These are phyloP conservation scores for Hyperoodon ampullatus DNA, from an alignment of 2,113 vertebrate genomes.

Conservation along the genomic window DNA sequence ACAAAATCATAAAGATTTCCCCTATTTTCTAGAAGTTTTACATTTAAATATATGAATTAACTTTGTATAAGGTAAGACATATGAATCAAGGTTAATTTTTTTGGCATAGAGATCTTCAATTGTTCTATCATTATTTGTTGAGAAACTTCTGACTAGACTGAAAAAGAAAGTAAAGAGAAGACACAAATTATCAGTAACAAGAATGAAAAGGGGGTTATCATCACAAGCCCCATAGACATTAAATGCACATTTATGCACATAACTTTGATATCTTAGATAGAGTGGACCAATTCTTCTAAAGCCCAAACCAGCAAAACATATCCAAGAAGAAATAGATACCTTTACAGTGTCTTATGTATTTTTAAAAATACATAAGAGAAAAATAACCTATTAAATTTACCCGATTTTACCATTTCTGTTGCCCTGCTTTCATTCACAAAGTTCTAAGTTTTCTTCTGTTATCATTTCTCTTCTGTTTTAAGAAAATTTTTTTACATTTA, in stretches of 20 bases:
- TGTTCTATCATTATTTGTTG: background rate
- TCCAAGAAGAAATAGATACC: background rate
- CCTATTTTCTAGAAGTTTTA: background rate
- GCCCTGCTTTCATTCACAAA: background rate
- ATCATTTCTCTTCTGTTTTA: background rate
- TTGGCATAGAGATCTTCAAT: background rate
- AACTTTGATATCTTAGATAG: background rate
- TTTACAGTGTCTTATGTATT: background rate
- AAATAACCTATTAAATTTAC: background rate
- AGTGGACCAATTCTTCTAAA: background rate
- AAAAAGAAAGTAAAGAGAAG: background rate
- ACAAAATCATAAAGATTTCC: background rate
- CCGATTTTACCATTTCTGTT: background rate
- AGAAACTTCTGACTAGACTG: background rate
- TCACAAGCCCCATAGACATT: background rate
- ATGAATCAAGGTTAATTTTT: background rate
- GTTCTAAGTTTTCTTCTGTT: background rate
- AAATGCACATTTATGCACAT: background rate
- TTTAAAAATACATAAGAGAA: background rate
- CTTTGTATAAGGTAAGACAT: background rate
- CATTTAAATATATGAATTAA: background rate
- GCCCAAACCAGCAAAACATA: background rate
- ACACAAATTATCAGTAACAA: background rate
- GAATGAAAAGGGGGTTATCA: background rate
- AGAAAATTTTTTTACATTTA: background rate